Evolutionary conservation across 2,888 invertebrate species (phyloP).

Genomic region (Mythimna ferrago): DNA sequence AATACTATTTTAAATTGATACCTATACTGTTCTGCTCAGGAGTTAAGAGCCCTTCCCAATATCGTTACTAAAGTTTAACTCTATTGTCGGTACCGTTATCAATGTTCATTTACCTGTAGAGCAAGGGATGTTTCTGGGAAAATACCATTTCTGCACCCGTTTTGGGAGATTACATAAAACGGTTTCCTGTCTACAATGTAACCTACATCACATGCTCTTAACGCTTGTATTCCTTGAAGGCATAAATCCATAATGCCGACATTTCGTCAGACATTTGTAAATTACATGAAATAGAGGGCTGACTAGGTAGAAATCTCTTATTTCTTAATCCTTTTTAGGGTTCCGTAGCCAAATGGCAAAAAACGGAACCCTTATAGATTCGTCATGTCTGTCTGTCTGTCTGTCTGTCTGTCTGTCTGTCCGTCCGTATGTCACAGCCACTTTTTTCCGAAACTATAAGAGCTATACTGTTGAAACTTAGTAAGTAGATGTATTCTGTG

Average conservation of each 20-base stretch:
- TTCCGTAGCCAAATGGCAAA: too few relatives aligned
- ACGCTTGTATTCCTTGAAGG: neutral
- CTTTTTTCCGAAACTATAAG: too few relatives aligned
- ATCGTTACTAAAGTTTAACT: neutral
- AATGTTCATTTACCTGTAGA: neutral
- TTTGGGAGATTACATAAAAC: neutral
- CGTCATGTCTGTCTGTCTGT: too few relatives aligned
- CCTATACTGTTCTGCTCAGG: neutral
- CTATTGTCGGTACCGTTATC: neutral
- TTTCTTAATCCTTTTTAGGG: too few relatives aligned
- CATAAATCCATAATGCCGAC: neutral
- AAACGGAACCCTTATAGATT: too few relatives aligned
- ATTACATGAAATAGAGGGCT: neutral
- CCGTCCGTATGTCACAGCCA: too few relatives aligned
- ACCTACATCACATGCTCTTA: neutral
- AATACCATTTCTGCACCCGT: neutral
- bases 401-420: too few relatives aligned
- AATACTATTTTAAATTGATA: neutral
- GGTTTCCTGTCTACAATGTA: neutral
- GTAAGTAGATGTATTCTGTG: too few relatives aligned
- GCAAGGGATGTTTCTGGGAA: neutral
- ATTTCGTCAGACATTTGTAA: neutral
- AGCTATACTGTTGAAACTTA: too few relatives aligned
- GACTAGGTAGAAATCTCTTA: neutral
- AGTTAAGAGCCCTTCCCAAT: neutral